Evolutionary conservation across 2,888 invertebrate species (phyloP).

Genomic region (Apamea anceps): DNA sequence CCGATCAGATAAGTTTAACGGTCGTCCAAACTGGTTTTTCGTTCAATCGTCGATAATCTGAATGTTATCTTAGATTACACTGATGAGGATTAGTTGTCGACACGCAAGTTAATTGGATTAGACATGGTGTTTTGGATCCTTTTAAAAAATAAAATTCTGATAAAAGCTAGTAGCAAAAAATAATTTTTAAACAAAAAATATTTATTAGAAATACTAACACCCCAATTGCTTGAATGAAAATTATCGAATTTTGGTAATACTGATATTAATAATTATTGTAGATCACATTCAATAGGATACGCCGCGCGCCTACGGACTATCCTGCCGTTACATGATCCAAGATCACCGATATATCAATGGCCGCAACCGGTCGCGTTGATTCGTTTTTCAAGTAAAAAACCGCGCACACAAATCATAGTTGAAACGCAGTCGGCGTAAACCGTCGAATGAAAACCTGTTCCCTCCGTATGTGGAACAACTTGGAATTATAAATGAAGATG

Average conservation of each 20-base stretch:
- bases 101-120: constrained; percentile 35
- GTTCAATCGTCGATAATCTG: constrained; percentile 67
- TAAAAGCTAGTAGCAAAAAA: neutral
- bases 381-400: constrained; percentile 73
- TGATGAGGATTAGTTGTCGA: constrained; percentile 57
- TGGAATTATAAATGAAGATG: constrained; percentile 74
- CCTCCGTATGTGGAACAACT: constrained; percentile 72
- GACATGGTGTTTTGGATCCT: neutral
- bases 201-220: too few relatives aligned
- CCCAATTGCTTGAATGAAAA: too few relatives aligned
- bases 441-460: constrained; percentile 68
- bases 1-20: constrained; percentile 82
- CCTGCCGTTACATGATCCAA: constrained; percentile 44
- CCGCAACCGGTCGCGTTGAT: constrained; percentile 71
- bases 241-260: neutral
- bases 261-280: neutral
- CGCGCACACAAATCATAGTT: constrained; percentile 74
- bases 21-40: constrained; percentile 79
- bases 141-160: neutral
- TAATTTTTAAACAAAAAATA: neutral
- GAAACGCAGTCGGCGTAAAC: constrained; percentile 54
- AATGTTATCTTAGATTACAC: constrained; percentile 57
- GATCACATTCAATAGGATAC: neutral
- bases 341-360: constrained; percentile 71
- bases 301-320: constrained; percentile 25